phyloP scores from a whole-genome alignment of 2,113 vertebrate genomes.

The Typhlomys cinereus region DNA sequence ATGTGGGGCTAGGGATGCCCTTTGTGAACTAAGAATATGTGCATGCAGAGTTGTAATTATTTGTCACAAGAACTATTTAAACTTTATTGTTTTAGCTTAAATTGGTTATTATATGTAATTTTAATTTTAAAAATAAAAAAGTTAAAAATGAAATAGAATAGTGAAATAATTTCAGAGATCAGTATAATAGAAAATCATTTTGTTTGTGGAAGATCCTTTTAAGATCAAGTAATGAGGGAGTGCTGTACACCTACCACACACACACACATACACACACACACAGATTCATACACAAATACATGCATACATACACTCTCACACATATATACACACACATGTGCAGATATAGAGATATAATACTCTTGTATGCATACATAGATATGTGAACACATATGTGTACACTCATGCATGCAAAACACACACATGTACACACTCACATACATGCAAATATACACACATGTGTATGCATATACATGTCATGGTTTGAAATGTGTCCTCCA shows the following conservation, averaged over 20 bases:
- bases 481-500: no score
- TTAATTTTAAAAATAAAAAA: not conserved
- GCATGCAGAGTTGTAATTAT: not conserved
- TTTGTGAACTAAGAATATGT: not conserved
- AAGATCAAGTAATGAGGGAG: not conserved
- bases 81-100: conserved; percentile 1
- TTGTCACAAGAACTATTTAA: not conserved
- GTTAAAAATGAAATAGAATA: not conserved
- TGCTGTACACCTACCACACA: not conserved
- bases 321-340: not conserved
- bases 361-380: not conserved
- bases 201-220: not conserved
- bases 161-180: not conserved
- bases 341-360: no score
- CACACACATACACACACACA: not conserved
- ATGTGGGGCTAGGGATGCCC: not conserved
- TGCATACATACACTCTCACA: not conserved
- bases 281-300: not conserved
- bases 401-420: not conserved
- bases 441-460: not conserved
- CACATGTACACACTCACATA: not conserved
- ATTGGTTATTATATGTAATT: not conserved
- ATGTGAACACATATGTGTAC: not conserved
- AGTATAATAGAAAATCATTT: not conserved
- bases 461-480: no score